These are phyloP conservation scores for Falcunculus frontatus DNA, from an alignment of 2,113 vertebrate genomes.

Conservation along the genomic window DNA sequence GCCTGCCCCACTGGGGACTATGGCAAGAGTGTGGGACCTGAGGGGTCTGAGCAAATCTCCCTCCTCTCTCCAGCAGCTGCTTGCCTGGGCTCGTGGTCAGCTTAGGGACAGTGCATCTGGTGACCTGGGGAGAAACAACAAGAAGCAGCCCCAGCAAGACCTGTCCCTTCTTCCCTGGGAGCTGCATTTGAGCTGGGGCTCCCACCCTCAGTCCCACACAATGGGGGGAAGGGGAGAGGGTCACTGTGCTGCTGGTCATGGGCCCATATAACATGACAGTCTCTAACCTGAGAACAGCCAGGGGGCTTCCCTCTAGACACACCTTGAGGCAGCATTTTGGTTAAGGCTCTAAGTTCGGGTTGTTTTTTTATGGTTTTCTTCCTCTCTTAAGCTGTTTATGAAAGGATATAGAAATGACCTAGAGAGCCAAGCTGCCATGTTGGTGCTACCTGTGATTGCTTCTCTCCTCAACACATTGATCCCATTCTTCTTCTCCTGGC, in stretches of 20 bases:
- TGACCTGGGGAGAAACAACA: not conserved
- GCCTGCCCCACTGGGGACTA: not conserved
- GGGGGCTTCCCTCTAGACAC: not conserved
- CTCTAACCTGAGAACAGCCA: not conserved
- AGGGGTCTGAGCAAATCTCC: not conserved
- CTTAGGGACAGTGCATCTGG: not conserved
- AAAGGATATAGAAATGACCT: not conserved
- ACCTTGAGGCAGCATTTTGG: not conserved
- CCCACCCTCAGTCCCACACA: too few species aligned
- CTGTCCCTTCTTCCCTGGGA: not conserved
- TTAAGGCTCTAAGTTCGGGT: not conserved
- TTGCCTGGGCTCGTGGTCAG: not conserved
- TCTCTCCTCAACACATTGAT: constrained; percentile 84
- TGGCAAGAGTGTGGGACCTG: not conserved
- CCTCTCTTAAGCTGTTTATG: constrained; percentile 43
- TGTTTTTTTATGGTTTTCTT: not conserved
- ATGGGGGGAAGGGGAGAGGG: not conserved
- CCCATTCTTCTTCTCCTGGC: constrained; percentile 84
- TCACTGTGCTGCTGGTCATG: not conserved
- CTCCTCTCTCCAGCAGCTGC: not conserved
- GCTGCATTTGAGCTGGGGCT: not conserved
- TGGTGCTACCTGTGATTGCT: constrained; percentile 82
- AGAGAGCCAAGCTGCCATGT: constrained; percentile 72
- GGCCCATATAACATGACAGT: not conserved
- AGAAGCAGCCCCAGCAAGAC: not conserved